Evolutionary conservation across 2,888 invertebrate genomes (phyloP).

Genomic region (Cantharis nigra): DNA sequence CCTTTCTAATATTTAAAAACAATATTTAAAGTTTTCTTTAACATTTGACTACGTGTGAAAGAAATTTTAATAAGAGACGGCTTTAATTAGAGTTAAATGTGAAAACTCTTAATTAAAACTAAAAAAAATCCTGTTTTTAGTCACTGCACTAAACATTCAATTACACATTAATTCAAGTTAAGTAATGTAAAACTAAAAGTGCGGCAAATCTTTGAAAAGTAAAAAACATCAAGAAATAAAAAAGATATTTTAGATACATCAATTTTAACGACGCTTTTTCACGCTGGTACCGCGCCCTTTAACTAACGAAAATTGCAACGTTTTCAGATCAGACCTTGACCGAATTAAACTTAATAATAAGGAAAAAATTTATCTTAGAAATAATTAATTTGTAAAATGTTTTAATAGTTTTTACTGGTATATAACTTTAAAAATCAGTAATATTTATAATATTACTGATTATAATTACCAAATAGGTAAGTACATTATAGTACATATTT

Average conservation of each 20-base stretch:
- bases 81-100: background rate
- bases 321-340: slow-evolving; percentile 3
- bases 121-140: background rate
- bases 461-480: background rate
- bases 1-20: too few species aligned
- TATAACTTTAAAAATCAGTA: background rate
- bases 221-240: background rate
- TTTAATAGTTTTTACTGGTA: background rate
- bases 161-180: background rate
- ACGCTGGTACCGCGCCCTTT: slow-evolving; percentile 3
- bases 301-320: slow-evolving; percentile 2
- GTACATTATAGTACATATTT: background rate
- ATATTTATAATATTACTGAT: background rate
- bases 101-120: background rate
- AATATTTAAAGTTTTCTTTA: too few species aligned
- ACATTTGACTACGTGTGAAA: background rate
- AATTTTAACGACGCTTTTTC: slow-evolving; percentile 4
- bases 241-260: slow-evolving; percentile 3
- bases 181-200: background rate
- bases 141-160: background rate
- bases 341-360: background rate
- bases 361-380: background rate
- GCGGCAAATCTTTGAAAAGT: background rate
- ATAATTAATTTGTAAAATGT: background rate
- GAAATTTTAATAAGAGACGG: background rate